Evolutionary conservation across 2,797 vertebrate genomes (phyloP).

Genomic region (Scarus forsteni): DNA sequence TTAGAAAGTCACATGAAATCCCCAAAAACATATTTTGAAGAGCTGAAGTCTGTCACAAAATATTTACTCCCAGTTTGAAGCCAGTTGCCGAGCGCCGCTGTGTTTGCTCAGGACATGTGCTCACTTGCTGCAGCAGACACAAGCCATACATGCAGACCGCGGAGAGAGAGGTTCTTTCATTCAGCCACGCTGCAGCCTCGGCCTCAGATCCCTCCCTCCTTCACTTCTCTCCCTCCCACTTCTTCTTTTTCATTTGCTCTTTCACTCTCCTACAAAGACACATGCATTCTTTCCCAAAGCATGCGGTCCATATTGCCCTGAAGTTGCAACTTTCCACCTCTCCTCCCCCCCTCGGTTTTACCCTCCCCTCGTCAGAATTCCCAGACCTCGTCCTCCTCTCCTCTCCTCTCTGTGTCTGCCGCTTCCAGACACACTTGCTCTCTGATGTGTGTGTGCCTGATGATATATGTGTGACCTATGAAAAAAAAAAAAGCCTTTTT

Average conservation of each 20-base stretch:
- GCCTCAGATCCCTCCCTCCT: conserved; percentile 72
- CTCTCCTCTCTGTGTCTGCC: conserved; percentile 62
- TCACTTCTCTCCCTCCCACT: conserved; percentile 56
- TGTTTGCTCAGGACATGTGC: conserved; percentile 75
- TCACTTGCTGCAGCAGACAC: conserved; percentile 56
- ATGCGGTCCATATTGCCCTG: conserved; percentile 74
- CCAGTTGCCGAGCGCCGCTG: conserved; percentile 35
- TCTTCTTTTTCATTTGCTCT: conserved; percentile 69
- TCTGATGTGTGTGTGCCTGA: conserved; percentile 16
- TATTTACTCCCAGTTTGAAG: conserved; percentile 61
- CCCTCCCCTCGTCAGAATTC: conserved; percentile 60
- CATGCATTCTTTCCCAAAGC: conserved; percentile 75
- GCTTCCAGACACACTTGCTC: conserved; percentile 66
- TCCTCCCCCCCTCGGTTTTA: conserved; percentile 33
- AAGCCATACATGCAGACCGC: conserved; percentile 59
- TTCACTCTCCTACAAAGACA: conserved; percentile 68
- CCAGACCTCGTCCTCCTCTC: conserved; percentile 70
- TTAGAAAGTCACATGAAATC: conserved; percentile 4
- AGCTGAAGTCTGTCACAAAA: conserved; percentile 36
- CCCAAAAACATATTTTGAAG: conserved; percentile 13
- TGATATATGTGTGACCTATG: conserved; percentile 26
- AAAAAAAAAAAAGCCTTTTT: too few relatives aligned
- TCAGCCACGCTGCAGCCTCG: conserved; percentile 82
- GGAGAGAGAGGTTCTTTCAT: conserved; percentile 80
- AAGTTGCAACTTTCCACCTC: conserved; percentile 74